Evolutionary conservation across 2,888 invertebrate genomes (phyloP), one percentile per base, ranked within the genome.

Genomic region (Ceriagrion tenellum): DNA sequence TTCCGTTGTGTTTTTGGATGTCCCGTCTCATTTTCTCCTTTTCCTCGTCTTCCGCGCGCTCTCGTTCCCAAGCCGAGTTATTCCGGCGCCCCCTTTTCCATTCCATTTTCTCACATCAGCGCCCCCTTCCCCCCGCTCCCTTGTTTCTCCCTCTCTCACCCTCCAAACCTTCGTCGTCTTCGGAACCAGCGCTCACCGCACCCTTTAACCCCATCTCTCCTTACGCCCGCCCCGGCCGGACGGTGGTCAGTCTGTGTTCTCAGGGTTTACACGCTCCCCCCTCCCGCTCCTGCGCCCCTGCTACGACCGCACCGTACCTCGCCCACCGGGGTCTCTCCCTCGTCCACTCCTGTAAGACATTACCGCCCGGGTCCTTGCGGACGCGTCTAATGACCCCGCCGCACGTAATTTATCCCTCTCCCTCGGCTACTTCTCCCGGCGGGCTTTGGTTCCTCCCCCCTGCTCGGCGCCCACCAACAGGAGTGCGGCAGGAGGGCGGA

Each of bases 321-420:
- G 59, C 59, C 59, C 20, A n/a, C 93, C 23, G 40, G 47, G 47
- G 69, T 23, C 26, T 35, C 81, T 26, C 69, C 93, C 93, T 63
- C 26, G 26, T 59, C 56, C 91, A 23, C 93, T 93, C 59, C 93
- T 93, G 93, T 93, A 93, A 93, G 93, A 93, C 93, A 93, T 93
- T 69, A 93, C 93, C 63, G 93, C 63, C 93, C 69, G 93, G 93
- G 93, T 69, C 93, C 93, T 93, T 69, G 93, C 47, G 69, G 93
- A 93, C 74, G 40, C 40, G 69, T 69, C 93, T 93, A 93, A 93
- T 93, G 93, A 93, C 93, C 74, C 74, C 26, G n/a, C 93, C 93
- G 74, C 93, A 93, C 93, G 93, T 93, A 69, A 93, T 93, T 93
- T 69, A 93, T 93, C 93, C 93, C 63, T 56, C 30, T 69, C 59